Evolutionary conservation across 2,113 vertebrate genomes (phyloP), one percentile per base, ranked within the genome.

Genomic region (Proteles cristata): DNA sequence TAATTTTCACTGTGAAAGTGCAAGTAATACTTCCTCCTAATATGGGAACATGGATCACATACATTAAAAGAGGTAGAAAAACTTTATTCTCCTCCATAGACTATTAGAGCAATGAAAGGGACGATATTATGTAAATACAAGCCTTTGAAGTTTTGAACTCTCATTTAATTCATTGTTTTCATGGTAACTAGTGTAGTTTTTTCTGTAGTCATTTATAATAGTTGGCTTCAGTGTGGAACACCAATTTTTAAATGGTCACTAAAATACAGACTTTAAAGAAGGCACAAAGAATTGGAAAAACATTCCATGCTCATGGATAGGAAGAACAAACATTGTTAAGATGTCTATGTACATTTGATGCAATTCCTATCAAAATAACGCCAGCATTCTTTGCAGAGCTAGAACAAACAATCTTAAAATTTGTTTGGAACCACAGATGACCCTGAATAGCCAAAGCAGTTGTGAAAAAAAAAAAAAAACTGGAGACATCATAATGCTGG

Each of bases 161-260:
- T 83, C 50, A 76, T 82, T 91, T 82, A 48, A 61, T 61, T 88
- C 17, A 82, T 87, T 88, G n/a, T 91, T 90, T 94, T 91, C 23
- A 66, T 58, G 43, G 45, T 11, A 17, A 55, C 28, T 71, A 53
- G 39, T 80, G 25, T 16, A 58, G 28, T 71, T 10, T 77, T 84
- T 68, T 96, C 53, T 25, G 33, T 88, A 39, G 11, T 80, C 5
- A 68, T 88, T n/a, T 87, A 33, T 74, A 66, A 14, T 3, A 63
- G 9, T 43, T 88, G 26, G 14, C 6, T 71, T 83, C 61, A 79
- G 50, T 82, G 19, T 43, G 25, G 7, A 69, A 33, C 23, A 61
- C 25, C 14, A 83, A 31, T 83, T 88, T 63, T 39, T 19, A 83
- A 79, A 68, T 25, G n/a, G 11, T 16, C n/a, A 61, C 87, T 48